Evolutionary conservation across 2,113 vertebrate genomes (phyloP), one percentile per base, ranked within the genome.

Genomic region (Nipponia nippon): DNA sequence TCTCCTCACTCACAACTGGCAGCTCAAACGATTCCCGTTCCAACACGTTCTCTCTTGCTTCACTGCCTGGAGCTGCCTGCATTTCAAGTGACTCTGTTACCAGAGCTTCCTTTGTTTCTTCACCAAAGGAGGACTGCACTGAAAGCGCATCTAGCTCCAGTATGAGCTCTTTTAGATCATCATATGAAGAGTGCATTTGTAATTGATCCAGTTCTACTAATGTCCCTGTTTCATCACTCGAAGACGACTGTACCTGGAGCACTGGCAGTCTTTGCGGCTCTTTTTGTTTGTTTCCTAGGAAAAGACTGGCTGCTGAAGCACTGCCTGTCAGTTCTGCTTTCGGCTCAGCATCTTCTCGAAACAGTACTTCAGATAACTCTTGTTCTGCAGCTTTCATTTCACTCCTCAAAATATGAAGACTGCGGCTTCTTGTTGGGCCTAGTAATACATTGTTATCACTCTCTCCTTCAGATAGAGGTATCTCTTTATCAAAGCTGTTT

Each of bases 51-150:
- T 72, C 92, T 90, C 79, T 87, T 36, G 71, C 75, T 71, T 97
- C 93, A 17, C 75, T 82, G 20, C 73, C 63, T 1, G 36, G 90
- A 3, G 29, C 80, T 42, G 90, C 46, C 6, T 56, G 95, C 8
- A 76, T 40, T 84, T 97, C 96, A 13, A 91, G 61, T 7, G 92
- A 91, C 52, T 72, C 79, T 34, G 66, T n/a, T 71, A 96, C 95
- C 65, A 94, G 7, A 3, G 58, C 16, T 73, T 89, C 80, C 75
- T 90, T 87, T 27, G 69, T 82, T 82, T 96, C 95, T 23, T 92
- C 92, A 38, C 84, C 53, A 5, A 67, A 83, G 22, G 71, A 84
- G 13, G 89, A 38, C 3, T 78, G 90, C 2, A 44, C 30, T 55
- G 85, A 50, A 16, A 96, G 30, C 4, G 86, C 94, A 62, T 93